Evolutionary conservation across 2,113 vertebrate genomes (phyloP).

Genomic region (Otolemur garnettii): DNA sequence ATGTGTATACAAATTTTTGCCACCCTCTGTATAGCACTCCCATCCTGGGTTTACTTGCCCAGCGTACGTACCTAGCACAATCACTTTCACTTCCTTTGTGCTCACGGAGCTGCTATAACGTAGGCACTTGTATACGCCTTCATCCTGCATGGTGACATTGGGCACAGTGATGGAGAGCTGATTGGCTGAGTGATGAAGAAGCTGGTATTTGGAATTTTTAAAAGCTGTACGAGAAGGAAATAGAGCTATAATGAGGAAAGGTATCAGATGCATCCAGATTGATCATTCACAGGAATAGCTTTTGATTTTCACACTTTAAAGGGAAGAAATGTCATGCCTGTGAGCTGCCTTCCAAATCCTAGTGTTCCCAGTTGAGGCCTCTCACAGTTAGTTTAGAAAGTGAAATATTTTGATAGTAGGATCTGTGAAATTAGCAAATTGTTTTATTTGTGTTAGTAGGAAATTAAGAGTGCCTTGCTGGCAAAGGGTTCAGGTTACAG

Average conservation of each 20-base stretch:
- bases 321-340: neutral
- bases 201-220: conserved; percentile 83
- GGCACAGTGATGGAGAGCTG: conserved; percentile 82
- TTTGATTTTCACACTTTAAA: neutral
- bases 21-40: fast-evolving
- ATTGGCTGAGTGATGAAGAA: conserved; percentile 70
- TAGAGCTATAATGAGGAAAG: neutral
- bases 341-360: neutral
- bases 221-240: conserved; percentile 78
- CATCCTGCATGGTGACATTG: conserved; percentile 76
- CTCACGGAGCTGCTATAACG: conserved; percentile 59
- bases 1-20: too few species aligned
- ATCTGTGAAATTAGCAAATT: neutral
- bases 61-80: conserved; percentile 85
- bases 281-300: neutral
- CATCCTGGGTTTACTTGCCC: neutral
- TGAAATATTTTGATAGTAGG: neutral
- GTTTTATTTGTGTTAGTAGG: neutral
- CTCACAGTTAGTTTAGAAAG: neutral
- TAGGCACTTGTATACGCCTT: conserved; percentile 86
- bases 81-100: conserved; percentile 68
- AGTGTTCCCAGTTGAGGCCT: neutral
- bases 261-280: neutral
- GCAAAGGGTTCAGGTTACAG: neutral
- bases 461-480: neutral